Percentiles rank a stretch among this genome's conserved stretches.
Conservation (phyloP, 2,797 vertebrate species). For the Rhabdophis nuchalis region DNA sequence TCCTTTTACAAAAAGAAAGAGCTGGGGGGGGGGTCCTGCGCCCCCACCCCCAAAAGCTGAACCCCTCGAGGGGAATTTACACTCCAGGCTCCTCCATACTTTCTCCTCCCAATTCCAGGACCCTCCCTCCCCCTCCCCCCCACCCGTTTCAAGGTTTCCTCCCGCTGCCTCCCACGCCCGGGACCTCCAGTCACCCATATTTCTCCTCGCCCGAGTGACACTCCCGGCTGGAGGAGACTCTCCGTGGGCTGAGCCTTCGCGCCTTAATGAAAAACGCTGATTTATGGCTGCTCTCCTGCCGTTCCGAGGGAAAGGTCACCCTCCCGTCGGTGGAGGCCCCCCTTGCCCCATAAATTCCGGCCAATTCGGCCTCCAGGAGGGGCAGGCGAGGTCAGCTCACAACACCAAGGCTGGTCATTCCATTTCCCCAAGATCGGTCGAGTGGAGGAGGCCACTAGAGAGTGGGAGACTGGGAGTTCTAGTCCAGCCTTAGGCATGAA, state of each 20-base stretch:
- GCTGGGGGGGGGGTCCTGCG: background rate
- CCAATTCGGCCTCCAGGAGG: background rate
- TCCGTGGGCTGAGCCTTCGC: background rate
- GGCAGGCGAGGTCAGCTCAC: accelerated
- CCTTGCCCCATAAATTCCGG: accelerated
- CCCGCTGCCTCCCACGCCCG: background rate
- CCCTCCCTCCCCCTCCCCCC: no score
- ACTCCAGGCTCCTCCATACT: background rate
- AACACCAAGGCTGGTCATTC: background rate
- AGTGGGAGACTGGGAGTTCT: background rate
- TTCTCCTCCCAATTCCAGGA: background rate
- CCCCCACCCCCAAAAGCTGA: background rate
- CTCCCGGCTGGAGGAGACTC: background rate
- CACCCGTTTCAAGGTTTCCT: background rate
- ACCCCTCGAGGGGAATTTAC: background rate
- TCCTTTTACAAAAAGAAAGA: background rate
- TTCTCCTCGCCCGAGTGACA: background rate
- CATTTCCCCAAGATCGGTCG: background rate
- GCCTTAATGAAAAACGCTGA: background rate
- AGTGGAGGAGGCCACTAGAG: background rate
- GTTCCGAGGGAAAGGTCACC: accelerated
- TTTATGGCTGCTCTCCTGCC: background rate
- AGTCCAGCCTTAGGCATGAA: background rate
- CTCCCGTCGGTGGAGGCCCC: background rate
- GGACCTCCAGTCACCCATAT: background rate